Percentiles rank a stretch among this genome's conserved stretches.
These are phyloP conservation scores for Raja brachyura DNA, from an alignment of 2,113 vertebrate genomes.

Conservation along the genomic window DNA sequence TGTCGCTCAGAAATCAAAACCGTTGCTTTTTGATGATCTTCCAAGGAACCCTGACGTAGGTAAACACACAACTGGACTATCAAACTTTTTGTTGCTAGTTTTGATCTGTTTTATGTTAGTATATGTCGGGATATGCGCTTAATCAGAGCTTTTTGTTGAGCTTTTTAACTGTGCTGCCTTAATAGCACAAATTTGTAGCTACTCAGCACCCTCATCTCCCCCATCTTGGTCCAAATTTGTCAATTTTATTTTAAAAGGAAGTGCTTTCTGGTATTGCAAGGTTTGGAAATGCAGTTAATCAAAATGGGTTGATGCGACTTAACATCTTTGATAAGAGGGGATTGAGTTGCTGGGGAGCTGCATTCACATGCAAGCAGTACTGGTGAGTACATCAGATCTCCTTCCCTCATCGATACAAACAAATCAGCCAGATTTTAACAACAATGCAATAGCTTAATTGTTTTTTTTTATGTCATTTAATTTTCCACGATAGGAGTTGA, in stretches of 20 bases:
- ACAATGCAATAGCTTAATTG: not conserved
- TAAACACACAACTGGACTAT: constrained; percentile 45
- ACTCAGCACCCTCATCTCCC: not conserved
- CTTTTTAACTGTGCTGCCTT: not conserved
- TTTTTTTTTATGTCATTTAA: not conserved
- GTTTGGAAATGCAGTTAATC: not conserved
- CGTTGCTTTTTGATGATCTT: constrained; percentile 54
- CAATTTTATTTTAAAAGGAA: not conserved
- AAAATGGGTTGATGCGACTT: not conserved
- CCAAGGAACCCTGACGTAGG: constrained; percentile 57
- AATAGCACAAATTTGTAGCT: not conserved
- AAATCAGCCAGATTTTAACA: not conserved
- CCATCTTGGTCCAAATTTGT: not conserved
- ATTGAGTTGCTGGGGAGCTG: not conserved
- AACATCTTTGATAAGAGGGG: not conserved
- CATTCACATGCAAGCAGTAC: not conserved
- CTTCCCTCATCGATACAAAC: not conserved
- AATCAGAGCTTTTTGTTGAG: not conserved
- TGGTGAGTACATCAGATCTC: not conserved
- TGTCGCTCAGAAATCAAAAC: constrained; percentile 46
- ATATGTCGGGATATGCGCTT: not conserved
- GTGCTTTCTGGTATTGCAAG: not conserved
- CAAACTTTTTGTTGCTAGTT: not conserved
- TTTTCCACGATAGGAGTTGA: too few species aligned
- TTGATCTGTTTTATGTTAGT: not conserved